Evolutionary conservation across 1,140 invertebrate genomes (phyloP), one percentile per base, ranked within the genome.

Genomic region (Trypoxylus dichotomus): DNA sequence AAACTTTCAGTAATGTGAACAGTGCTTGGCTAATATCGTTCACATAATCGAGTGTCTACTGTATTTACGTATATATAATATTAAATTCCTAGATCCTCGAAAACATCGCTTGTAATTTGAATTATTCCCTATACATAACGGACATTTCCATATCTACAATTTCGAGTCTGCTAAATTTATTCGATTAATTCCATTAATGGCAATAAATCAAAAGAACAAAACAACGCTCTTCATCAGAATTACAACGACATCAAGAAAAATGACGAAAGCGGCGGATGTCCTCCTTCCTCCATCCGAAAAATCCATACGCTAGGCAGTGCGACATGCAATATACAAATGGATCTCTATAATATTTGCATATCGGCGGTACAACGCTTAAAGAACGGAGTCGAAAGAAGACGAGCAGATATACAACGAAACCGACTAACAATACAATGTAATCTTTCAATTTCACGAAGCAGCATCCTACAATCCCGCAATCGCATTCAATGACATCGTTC

Each of bases 321-420:
- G 43, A 47, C 43, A 63, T 63, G 60, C 60, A 63, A 63, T 63
- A 63, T 63, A 63, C 60, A 63, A 63, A 63, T 63, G 60, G 60
- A 63, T 63, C 60, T 27, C 60, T 25, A 63, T 63, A 63, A 63
- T 63, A 63, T 63, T 63, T 63, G 60, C 60, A 63, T 63, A 63
- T 63, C 60, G 60, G 60, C 60, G 60, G 19, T 5, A 19, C 60
- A 63, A 10, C 60, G 60, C 60, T 24, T 10, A 63, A 1, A 63
- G 60, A 63, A 25, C 60, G 60, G 21, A 19, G 24, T 10, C n/a
- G 25, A 19, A 63, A 63, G 25, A 63, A 27, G 60, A 63, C 13
- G 60, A 7, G 25, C 19, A 24, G 21, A 63, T 5, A 6, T 13
- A 2, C 15, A 1, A 58, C 60, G 25, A 63, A 63, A 63, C 60